These are phyloP conservation scores for Gila robusta DNA, from an alignment of 2,797 vertebrate genomes.

Conservation along the genomic window DNA sequence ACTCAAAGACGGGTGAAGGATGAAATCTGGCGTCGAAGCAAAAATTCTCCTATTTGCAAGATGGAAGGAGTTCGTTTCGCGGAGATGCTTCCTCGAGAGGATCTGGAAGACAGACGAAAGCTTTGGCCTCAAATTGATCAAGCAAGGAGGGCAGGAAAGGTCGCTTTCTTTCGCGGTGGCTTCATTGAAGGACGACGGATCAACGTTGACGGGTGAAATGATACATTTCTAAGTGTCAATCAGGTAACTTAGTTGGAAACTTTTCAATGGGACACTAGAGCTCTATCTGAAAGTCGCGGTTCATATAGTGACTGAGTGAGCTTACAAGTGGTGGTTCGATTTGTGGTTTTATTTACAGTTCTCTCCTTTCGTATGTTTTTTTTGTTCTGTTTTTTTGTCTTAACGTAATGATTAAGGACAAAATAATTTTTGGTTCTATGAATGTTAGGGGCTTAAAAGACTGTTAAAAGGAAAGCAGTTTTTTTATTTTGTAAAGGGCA, in stretches of 20 bases:
- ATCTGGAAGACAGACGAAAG: conserved; percentile 16
- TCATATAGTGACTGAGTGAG: neutral
- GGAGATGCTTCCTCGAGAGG: conserved; percentile 12
- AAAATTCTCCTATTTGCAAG: neutral
- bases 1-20: no score
- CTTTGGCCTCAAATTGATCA: conserved; percentile 27
- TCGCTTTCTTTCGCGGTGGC: neutral
- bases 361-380: no score
- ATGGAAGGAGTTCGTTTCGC: neutral
- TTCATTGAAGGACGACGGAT: no score
- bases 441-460: no score
- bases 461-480: no score
- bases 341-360: no score
- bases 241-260: neutral
- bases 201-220: neutral
- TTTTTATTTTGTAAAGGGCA: no score
- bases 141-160: conserved; percentile 1
- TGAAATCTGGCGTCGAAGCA: neutral
- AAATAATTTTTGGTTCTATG: no score
- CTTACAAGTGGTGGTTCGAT: no score
- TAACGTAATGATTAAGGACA: no score
- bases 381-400: no score
- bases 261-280: neutral
- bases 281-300: neutral
- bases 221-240: neutral